Evolutionary conservation across 2,797 vertebrate genomes (phyloP), one percentile per base, ranked within the genome.

Genomic region (Sparidentex hasta): DNA sequence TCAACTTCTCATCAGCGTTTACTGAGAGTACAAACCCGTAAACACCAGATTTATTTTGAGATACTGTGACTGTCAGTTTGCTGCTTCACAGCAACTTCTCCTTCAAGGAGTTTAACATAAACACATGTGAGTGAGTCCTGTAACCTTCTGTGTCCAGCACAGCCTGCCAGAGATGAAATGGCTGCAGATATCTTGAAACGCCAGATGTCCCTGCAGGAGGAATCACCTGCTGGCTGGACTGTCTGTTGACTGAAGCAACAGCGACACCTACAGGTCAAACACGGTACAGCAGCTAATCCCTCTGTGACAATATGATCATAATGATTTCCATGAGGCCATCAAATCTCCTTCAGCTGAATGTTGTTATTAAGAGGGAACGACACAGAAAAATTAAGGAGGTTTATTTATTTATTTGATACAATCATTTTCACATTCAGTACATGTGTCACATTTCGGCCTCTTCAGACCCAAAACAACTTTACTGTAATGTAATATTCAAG

Each of bases 391-490:
- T 59, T 69, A 23, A 79, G 44, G 76, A 76, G 64, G 52, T 92
- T 92, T 47, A 81, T 74, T 76, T 66, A 41, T 92, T 92, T 47
- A 81, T 74, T 76, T 66, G 38, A 79, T 52, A 54, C 67, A 81
- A 80, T 65, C 6, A 55, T 56, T 82, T 81, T 78, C 61, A 93
- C 74, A 90, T 85, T 83, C 46, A 71, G 57, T 51, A 51, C 11
- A 68, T 1, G 11, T 58, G 44, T 80, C n/a, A 87, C 58, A 76
- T 46, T 78, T 8, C 13, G 65, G 14, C 14, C 62, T 65, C 54
- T 59, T 44, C 13, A 61, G 4, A 51, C 20, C 29, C 9, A 1
- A 59, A 46, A 58, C 48, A 75, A 11, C 2, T 16, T 38, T 2
- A 1, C 48, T 0, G 23, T 55, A 71, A n/a, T 33, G 4, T 5